Evolutionary conservation across 1,140 invertebrate species (phyloP).

Genomic region (Andricus grossulariae): DNA sequence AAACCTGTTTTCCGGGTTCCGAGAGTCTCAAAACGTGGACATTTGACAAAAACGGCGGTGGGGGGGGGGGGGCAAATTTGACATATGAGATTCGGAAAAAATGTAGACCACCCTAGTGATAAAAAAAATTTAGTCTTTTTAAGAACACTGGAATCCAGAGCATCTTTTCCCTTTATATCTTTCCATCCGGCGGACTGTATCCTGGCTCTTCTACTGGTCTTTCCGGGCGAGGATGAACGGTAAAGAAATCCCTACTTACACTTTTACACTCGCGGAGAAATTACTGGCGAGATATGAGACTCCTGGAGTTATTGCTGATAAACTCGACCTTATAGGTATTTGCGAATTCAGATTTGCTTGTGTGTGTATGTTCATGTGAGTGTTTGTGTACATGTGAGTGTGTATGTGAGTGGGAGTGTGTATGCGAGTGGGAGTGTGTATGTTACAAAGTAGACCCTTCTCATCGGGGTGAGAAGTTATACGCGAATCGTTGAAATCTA

Average conservation of each 20-base stretch:
- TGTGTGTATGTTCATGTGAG: neutral
- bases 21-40: too few species aligned
- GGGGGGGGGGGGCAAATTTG: too few species aligned
- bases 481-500: conserved; percentile 19
- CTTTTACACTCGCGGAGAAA: conserved; percentile 58
- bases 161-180: neutral
- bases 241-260: conserved; percentile 34
- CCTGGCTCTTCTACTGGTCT: conserved; percentile 29
- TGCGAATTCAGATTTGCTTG: conserved; percentile 32
- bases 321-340: conserved; percentile 48
- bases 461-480: conserved; percentile 19
- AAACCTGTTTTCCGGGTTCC: too few species aligned
- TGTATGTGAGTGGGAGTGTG: too few species aligned
- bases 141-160: too few species aligned
- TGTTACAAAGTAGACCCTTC: conserved; percentile 32
- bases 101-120: too few species aligned
- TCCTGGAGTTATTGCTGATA: conserved; percentile 68
- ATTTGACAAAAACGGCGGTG: too few species aligned
- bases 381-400: conserved; percentile 20
- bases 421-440: too few species aligned
- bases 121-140: too few species aligned
- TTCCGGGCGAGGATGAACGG: conserved; percentile 26
- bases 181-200: conserved; percentile 21
- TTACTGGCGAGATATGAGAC: conserved; percentile 71
- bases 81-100: too few species aligned